Evolutionary conservation across 2,797 vertebrate species (phyloP).

Genomic region (Spondyliosoma cantharus): DNA sequence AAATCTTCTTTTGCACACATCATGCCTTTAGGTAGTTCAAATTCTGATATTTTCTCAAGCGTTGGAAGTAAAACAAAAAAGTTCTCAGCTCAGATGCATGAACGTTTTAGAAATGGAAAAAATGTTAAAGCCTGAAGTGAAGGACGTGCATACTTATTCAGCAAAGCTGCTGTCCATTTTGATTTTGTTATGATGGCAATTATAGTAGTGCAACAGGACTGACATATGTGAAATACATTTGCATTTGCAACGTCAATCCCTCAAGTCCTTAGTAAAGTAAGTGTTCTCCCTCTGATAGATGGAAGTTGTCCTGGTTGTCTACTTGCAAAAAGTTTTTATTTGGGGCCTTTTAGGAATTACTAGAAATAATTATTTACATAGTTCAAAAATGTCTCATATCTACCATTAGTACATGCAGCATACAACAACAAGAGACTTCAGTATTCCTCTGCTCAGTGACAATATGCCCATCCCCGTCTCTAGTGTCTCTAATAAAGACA

Average conservation of each 20-base stretch:
- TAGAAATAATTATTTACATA: neutral
- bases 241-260: neutral
- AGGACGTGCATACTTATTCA: slow-evolving; percentile 16
- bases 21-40: slow-evolving; percentile 15
- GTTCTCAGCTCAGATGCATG: slow-evolving; percentile 13
- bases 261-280: neutral
- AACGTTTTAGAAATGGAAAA: slow-evolving; percentile 22
- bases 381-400: neutral
- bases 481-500: slow-evolving; percentile 31
- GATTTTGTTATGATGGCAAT: slow-evolving; percentile 15
- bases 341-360: neutral
- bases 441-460: slow-evolving; percentile 33
- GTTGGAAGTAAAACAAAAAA: slow-evolving; percentile 24
- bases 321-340: neutral
- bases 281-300: neutral
- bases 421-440: neutral
- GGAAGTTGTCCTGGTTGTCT: neutral
- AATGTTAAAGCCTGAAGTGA: slow-evolving; percentile 25
- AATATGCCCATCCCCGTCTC: neutral
- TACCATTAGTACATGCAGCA: neutral
- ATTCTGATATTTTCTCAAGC: slow-evolving; percentile 20
- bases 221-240: neutral
- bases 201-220: slow-evolving; percentile 15
- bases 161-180: slow-evolving; percentile 23
- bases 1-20: neutral